Conservation (phyloP, 2,797 vertebrate species). For the Mareca penelope region DNA sequence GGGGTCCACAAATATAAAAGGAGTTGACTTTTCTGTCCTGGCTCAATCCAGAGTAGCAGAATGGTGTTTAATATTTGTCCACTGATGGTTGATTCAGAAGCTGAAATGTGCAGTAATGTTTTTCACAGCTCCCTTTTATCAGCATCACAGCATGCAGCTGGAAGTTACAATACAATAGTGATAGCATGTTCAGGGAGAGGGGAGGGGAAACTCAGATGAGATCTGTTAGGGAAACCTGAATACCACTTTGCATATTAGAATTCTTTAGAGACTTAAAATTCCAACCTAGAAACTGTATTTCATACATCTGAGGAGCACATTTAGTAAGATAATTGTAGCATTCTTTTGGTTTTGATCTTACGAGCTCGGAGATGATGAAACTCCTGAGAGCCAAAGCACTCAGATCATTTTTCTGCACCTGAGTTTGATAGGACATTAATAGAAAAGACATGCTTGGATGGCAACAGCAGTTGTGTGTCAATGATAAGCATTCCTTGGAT, state of each 20-base stretch:
- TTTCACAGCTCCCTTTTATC: neutral
- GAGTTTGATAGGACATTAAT: neutral
- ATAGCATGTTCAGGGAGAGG: neutral
- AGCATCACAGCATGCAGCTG: neutral
- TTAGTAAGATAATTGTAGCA: slow-evolving; percentile 20
- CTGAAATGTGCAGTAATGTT: neutral
- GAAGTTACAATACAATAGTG: neutral
- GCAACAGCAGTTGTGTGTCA: neutral
- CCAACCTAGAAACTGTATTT: neutral
- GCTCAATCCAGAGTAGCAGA: neutral
- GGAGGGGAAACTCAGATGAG: neutral
- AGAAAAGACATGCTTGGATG: slow-evolving; percentile 8
- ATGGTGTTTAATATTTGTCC: neutral
- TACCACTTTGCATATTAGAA: neutral
- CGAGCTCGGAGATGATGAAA: neutral
- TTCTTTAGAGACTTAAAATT: slow-evolving; percentile 18
- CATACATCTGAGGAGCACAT: slow-evolving; percentile 9
- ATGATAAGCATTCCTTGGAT: neutral
- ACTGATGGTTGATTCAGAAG: neutral
- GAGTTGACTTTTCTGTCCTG: neutral
- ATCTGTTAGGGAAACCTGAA: neutral
- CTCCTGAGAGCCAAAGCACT: neutral
- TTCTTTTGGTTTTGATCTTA: slow-evolving; percentile 1
- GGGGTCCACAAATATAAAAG: neutral
- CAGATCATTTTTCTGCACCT: neutral